These are phyloP conservation scores for Merodon equestris DNA, from an alignment of 2,888 invertebrate species.

Conservation along the genomic window DNA sequence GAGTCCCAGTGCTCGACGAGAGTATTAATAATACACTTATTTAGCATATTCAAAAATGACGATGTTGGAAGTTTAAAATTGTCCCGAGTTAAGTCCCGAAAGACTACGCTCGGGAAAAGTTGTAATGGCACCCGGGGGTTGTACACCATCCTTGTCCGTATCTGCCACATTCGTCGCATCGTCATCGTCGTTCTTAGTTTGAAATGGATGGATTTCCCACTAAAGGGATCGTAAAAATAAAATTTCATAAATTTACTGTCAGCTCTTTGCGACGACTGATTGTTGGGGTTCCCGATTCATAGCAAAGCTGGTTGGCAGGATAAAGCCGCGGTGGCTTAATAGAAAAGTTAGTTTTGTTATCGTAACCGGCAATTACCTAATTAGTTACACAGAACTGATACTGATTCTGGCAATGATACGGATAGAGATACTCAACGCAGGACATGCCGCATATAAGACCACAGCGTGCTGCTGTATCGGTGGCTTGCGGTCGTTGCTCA, in stretches of 20 bases:
- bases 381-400: constrained; percentile 40
- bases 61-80: constrained; percentile 61
- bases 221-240: constrained; percentile 11
- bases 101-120: constrained; percentile 24
- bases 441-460: too few species aligned
- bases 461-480: constrained; percentile 3
- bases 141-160: too few species aligned
- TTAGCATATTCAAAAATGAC: constrained; percentile 65
- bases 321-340: constrained; percentile 14
- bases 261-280: constrained; percentile 33
- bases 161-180: not conserved
- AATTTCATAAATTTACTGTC: constrained; percentile 36
- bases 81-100: constrained; percentile 34
- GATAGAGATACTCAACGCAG: too few species aligned
- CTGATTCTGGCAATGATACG: not conserved
- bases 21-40: constrained; percentile 62
- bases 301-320: not conserved
- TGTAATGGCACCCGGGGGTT: constrained; percentile 62
- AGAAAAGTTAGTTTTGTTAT: constrained; percentile 59
- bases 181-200: not conserved
- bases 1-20: constrained; percentile 20
- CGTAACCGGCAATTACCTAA: constrained; percentile 68
- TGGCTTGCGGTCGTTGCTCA: constrained; percentile 40
- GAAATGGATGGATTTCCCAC: not conserved
- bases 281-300: too few species aligned